Conservation (phyloP, 2,797 vertebrate species). For the Eospalax fontanierii region DNA sequence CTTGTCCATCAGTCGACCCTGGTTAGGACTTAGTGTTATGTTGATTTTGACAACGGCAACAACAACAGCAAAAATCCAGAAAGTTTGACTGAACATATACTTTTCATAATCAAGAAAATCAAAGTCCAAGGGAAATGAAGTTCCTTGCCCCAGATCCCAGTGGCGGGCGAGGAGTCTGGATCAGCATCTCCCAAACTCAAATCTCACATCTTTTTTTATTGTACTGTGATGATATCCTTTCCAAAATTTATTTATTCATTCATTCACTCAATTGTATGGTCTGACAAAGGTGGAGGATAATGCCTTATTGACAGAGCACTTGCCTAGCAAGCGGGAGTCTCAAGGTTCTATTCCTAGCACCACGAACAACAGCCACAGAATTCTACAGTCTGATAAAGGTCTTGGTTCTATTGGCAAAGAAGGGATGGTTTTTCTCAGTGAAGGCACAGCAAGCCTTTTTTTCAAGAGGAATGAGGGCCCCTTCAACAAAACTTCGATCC, state of each 20-base stretch:
- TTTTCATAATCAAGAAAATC: conserved; percentile 15
- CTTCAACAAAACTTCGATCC: conserved; percentile 3
- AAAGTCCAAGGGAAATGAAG: conserved; percentile 27
- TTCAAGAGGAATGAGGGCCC: not conserved
- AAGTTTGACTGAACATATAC: not conserved
- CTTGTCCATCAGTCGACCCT: not conserved
- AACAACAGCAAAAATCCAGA: not conserved
- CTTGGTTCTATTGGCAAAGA: not conserved
- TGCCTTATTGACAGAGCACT: not conserved
- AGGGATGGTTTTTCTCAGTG: not conserved
- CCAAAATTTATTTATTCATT: not conserved
- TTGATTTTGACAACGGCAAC: not conserved
- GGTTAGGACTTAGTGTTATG: not conserved
- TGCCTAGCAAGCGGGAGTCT: too few relatives aligned
- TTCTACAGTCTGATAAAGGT: not conserved
- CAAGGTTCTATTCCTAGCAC: not conserved
- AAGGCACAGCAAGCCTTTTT: conserved; percentile 39
- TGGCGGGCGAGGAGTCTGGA: not conserved
- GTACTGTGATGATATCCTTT: not conserved
- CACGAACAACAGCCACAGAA: not conserved
- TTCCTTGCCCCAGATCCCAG: not conserved
- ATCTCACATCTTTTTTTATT: not conserved
- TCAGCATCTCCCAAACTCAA: not conserved
- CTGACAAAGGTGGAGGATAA: not conserved
- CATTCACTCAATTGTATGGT: not conserved